These are phyloP conservation scores for Cecropterus lyciades DNA, from an alignment of 1,140 invertebrate genomes.

Conservation along the genomic window DNA sequence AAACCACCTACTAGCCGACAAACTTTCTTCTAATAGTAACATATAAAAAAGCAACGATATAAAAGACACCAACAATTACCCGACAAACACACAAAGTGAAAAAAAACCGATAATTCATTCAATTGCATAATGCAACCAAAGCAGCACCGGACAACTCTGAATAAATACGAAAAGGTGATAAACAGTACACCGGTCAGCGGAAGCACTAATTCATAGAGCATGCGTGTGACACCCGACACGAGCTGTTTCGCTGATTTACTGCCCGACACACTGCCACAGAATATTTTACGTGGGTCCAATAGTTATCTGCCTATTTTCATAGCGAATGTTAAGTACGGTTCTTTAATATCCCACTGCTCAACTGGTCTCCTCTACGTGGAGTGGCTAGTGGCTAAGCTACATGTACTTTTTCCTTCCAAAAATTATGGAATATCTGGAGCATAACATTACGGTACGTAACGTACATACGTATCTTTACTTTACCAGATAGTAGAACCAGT, in stretches of 20 bases:
- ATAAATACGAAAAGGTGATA: conserved; percentile 36
- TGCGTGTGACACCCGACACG: conserved; percentile 43
- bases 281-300: background rate
- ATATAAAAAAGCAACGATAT: background rate
- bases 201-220: conserved; percentile 44
- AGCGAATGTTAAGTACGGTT: background rate
- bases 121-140: conserved; percentile 12
- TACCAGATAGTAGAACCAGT: no score
- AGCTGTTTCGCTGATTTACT: conserved; percentile 40
- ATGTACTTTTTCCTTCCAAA: no score
- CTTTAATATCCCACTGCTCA: background rate
- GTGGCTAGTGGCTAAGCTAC: no score
- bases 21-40: no score
- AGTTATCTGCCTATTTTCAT: conserved; percentile 10
- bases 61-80: background rate
- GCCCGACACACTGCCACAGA: conserved; percentile 32
- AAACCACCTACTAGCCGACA: no score
- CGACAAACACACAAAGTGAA: background rate
- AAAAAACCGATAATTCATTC: conserved; percentile 5
- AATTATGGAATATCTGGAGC: no score
- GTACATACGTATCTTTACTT: no score
- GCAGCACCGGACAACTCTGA: conserved; percentile 14
- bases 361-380: background rate
- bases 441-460: no score
- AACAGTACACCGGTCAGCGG: conserved; percentile 35